Base-by-base conservation (phyloP, 2,113 vertebrate genomes). In the Telmatochromis brichardi region DNA sequence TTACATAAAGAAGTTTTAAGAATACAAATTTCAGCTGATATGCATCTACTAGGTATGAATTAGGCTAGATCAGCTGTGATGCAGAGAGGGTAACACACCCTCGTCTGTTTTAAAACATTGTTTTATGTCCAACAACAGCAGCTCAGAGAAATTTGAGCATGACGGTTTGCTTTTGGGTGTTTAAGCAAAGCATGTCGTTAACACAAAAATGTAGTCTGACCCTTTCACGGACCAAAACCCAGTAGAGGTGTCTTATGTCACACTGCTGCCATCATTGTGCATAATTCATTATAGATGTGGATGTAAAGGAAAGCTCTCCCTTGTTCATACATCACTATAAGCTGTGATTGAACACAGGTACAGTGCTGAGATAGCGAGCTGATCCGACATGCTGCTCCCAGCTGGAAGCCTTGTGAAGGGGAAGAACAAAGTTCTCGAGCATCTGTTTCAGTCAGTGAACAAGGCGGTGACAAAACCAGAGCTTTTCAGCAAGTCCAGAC, bases 401-500 rank as follows among this genome's bases (percentile, higher is more conserved):
- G 53, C 82, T 57, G 51, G 63, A 83, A 17, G 60, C 17, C 37
- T 40, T 17, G 54, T 63, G 81, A 35, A 33, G 6, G 5, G 47
- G 54, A 82, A 71, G 55, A 53, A 4, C 47, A 26, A 14, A 55
- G 58, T 90, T 86, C 53, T 80, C 1, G 3, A 89, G 89, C 90
- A 92, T 87, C 88, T 93, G 92, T 88, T 85, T 45, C 23, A 65
- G 17, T 80, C 37, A 9, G 76, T 4, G 82, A 93, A 78, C 65
- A 47, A 90, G 33, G 53, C 55, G 8, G 57, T 17, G 35, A 76
- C 80, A 83, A 85, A 90, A 71, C 33, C 84, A 0, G 14, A 84
- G 89, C 84, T 88, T 89, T 65, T 53, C n/a, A 78, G 81, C 26
- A 50, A 82, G 45, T 54, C 50, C 82, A 84, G 80, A 87, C 88